Conservation (phyloP, 2,888 invertebrate genomes). For the Buathra laborator region DNA sequence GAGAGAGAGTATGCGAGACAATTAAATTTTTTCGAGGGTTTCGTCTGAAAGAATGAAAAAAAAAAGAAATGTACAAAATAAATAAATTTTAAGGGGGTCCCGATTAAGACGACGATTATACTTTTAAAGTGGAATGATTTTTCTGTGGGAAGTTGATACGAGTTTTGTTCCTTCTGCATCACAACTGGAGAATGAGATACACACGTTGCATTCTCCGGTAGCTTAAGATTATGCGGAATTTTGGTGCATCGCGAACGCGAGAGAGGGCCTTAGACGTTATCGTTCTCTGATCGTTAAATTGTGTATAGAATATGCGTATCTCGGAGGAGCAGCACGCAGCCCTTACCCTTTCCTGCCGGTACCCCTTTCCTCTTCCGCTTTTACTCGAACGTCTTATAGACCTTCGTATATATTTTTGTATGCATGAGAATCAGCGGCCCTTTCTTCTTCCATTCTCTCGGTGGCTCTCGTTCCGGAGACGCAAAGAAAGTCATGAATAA, state of each 20-base stretch:
- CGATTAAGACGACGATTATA: constrained; percentile 56
- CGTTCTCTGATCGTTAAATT: constrained; percentile 55
- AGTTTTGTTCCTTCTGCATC: constrained; percentile 22
- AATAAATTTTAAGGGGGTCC: constrained; percentile 1
- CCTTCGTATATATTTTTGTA: constrained; percentile 30
- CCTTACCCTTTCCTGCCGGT: constrained; percentile 8
- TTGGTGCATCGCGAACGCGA: constrained; percentile 36
- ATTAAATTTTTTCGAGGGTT: constrained; percentile 35
- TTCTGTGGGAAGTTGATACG: constrained; percentile 48
- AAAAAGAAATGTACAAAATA: constrained; percentile 25
- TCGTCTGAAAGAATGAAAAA: neutral
- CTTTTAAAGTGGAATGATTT: constrained; percentile 65
- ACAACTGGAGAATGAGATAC: neutral
- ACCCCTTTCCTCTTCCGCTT: neutral
- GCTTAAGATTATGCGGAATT: constrained; percentile 52
- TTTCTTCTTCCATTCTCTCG: constrained; percentile 27
- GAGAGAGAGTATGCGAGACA: neutral
- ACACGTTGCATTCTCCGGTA: neutral
- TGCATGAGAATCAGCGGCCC: constrained; percentile 33
- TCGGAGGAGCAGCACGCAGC: neutral
- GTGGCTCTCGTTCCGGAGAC: constrained; percentile 1
- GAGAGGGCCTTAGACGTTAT: constrained; percentile 32
- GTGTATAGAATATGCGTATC: constrained; percentile 39
- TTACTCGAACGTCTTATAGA: constrained; percentile 14
- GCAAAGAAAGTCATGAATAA: constrained; percentile 67